Base-by-base conservation (phyloP, 2,888 invertebrate species). In the Limnephilus rhombicus region DNA sequence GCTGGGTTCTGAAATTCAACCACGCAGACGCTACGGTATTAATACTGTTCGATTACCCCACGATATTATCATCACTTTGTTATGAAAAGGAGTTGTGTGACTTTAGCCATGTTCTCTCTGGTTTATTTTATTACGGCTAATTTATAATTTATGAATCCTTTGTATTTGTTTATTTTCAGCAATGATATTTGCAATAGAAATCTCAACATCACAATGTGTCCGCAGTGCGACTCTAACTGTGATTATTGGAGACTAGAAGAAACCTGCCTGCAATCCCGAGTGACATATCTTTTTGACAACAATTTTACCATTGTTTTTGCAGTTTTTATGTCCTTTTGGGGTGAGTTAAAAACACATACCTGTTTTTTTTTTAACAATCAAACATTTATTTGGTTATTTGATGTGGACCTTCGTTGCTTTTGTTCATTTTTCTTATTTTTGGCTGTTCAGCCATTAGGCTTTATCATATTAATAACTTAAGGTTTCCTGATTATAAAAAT, bases 211-310 rank as follows among this genome's bases (percentile, higher is more conserved):
- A 96, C 96, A 90, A 98, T 98, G 98, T 98, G 98, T 94, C 98
- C 98, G 0, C 96, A 97, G 94, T 98, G 98, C 95, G 98, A 98
- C 95, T 96, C 95, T 90, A 96, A 96, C 92, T 98, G 98, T 95
- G 96, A 97, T 94, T 98, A 97, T 94, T 98, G 98, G 98, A 95
- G 96, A 93, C 95, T 98, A 37, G 96, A 96, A 90, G 97, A 97
- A 92, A 97, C 97, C 31, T 98, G 98, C 94, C 95, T 96, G 29
- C 97, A 98, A 94, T 96, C 98, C 7, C 96, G 96, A 94, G 96
- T 98, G 90, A 98, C 98, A n/a, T 97, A 98, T 94, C 95, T 98
- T 85, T 97, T 98, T 94, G 98, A 98, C 95, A 98, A 98, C 95
- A 97, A 97, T 90, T 97, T 97, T 87, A 98, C 98, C 0, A 97